Evolutionary conservation across 2,797 vertebrate genomes (phyloP), one percentile per base, ranked within the genome.

Genomic region (Sebastes itinus): DNA sequence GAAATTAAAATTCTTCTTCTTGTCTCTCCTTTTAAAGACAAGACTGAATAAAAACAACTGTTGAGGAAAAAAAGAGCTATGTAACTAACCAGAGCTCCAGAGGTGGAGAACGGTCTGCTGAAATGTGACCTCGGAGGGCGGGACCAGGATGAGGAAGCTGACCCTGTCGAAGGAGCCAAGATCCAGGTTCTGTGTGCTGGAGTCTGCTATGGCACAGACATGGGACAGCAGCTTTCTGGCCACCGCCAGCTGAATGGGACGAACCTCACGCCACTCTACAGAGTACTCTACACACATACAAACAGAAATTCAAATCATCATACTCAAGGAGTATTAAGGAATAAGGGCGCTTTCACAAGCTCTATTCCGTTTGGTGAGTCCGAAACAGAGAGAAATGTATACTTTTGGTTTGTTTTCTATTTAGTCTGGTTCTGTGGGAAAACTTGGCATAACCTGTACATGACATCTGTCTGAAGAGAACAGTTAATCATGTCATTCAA

Each of bases 161-260:
- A 99, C 97, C 91, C 97, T 97, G 94, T 99, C 97, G 0, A 99
- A 99, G 79, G 98, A 99, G 56, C 98, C 98, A 18, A 99, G 93
- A 90, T 99, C 98, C 89, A 99, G 95, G 88, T 99, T 99, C 86
- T 99, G 98, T 61, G 98, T 98, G 92, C 98, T 99, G 92, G 98
- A 99, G 88, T 99, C 98, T 7, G 98, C 98, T 35, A 99, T 98
- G 30, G 98, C 99, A 77, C 98, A 99, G 86, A 99, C 97, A 1
- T 99, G 98, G 23, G 98, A 99, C 62, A 99, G 95, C 68, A 99
- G 94, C 92, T 99, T 99, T 90, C 99, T 96, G 23, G 98, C 98
- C 88, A 99, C 97, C 0, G 98, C 98, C 76, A 99, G 92, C 95
- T 99, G 98, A 90, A 99, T 97, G 10, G 98, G 97, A 60, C 96